These are phyloP conservation scores for Oreonectes daqikongensis DNA, from an alignment of 2,797 vertebrate genomes.

Conservation along the genomic window DNA sequence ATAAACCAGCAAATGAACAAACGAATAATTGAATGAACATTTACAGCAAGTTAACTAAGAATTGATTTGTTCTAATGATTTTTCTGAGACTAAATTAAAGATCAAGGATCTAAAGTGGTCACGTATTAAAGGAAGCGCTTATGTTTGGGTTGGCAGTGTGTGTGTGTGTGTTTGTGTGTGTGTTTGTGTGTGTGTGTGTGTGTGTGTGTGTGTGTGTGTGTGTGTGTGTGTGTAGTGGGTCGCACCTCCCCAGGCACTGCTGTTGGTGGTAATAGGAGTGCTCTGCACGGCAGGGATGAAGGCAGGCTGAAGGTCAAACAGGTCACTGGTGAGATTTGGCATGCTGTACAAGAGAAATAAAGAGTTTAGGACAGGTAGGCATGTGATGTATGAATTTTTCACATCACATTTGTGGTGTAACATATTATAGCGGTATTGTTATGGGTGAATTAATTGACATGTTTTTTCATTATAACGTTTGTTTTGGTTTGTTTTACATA, in stretches of 20 bases:
- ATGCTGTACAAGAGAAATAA: conserved; percentile 66
- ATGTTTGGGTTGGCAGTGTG: not conserved
- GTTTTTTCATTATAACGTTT: no score
- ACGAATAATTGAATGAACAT: conserved; percentile 25
- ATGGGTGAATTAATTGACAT: no score
- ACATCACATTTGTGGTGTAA: no score
- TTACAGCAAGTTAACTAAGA: conserved; percentile 24
- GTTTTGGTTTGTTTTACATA: no score
- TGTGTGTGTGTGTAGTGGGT: not conserved
- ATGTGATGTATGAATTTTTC: no score
- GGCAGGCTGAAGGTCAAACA: conserved; percentile 90
- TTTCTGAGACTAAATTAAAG: conserved; percentile 34
- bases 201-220: not conserved
- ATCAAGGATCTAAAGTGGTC: conserved; percentile 5
- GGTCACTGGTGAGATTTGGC: conserved; percentile 87
- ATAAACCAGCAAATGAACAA: conserved; percentile 13
- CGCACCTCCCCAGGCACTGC: conserved; percentile 88
- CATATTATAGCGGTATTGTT: no score
- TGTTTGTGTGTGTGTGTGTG: not conserved
- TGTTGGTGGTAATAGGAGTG: conserved; percentile 82
- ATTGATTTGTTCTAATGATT: conserved; percentile 32
- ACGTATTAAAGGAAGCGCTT: not conserved
- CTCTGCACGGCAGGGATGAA: conserved; percentile 88
- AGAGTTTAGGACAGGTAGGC: not conserved
- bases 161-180: not conserved